phyloP scores from a whole-genome alignment of 2,888 invertebrate genomes.

The Cylindroiulus punctatus region DNA sequence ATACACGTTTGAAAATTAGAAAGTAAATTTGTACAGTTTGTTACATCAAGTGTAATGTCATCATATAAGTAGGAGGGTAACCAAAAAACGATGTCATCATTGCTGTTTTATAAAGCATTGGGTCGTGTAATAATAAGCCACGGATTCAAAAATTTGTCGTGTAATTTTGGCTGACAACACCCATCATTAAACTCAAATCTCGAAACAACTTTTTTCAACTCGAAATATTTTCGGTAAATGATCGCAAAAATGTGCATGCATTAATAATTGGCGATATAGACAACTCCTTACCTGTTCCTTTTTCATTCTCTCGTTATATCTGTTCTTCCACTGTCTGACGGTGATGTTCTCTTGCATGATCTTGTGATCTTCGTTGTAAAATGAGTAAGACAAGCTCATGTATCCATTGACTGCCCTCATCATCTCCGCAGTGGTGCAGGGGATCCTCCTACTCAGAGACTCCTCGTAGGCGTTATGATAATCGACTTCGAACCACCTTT shows the following conservation, averaged over 20 bases:
- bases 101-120: too few species aligned
- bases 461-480: slow-evolving; percentile 62
- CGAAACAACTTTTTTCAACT: too few species aligned
- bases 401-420: slow-evolving; percentile 78
- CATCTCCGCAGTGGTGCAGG: slow-evolving; percentile 75
- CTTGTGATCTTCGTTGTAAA: slow-evolving; percentile 72
- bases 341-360: slow-evolving; percentile 74
- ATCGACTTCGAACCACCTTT: slow-evolving; percentile 73
- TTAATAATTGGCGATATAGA: too few species aligned
- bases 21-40: background rate
- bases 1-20: background rate
- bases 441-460: slow-evolving; percentile 59
- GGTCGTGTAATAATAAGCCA: too few species aligned
- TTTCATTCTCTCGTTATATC: slow-evolving; percentile 64
- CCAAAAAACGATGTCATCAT: too few species aligned
- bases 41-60: too few species aligned
- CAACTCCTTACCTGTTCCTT: slow-evolving; percentile 50
- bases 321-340: slow-evolving; percentile 73
- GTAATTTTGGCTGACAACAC: too few species aligned
- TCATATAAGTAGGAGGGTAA: too few species aligned
- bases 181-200: too few species aligned
- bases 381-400: slow-evolving; percentile 74
- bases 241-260: background rate
- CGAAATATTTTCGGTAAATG: too few species aligned
- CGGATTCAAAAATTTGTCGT: too few species aligned